These are phyloP conservation scores for Periparus ater DNA, from an alignment of 2,797 vertebrate genomes.

Conservation along the genomic window DNA sequence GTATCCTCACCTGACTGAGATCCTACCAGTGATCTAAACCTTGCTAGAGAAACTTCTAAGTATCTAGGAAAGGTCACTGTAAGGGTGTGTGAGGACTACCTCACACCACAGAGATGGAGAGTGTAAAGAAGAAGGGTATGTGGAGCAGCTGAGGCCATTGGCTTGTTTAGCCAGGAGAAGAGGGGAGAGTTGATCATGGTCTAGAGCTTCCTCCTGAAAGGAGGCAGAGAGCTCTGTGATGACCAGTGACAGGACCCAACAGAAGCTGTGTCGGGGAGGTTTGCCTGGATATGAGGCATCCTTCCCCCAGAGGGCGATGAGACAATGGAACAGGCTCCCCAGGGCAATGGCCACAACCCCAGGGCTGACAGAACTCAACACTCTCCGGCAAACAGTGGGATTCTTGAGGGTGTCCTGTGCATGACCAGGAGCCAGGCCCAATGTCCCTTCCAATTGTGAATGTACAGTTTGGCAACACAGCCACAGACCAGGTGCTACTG, in stretches of 20 bases:
- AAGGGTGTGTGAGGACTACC: background rate
- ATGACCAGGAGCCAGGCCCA: background rate
- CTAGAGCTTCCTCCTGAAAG: background rate
- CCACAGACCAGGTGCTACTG: background rate
- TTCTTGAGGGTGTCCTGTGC: background rate
- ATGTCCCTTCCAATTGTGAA: background rate
- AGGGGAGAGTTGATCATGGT: background rate
- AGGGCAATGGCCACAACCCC: background rate
- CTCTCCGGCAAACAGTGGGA: background rate
- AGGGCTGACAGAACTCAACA: background rate
- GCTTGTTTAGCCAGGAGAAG: background rate
- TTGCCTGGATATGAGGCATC: background rate
- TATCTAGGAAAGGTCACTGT: background rate
- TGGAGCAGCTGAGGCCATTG: background rate
- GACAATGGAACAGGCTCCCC: background rate
- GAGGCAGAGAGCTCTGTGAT: background rate
- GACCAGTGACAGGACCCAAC: background rate
- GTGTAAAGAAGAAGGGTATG: background rate
- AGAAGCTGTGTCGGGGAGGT: background rate
- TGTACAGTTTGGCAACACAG: background rate
- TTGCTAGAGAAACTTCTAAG: no score
- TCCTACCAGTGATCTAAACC: background rate
- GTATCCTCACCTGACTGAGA: background rate
- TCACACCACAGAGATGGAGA: background rate
- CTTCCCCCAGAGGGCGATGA: no score